Conservation (phyloP, 2,797 vertebrate genomes). For the Danionella dracula region DNA sequence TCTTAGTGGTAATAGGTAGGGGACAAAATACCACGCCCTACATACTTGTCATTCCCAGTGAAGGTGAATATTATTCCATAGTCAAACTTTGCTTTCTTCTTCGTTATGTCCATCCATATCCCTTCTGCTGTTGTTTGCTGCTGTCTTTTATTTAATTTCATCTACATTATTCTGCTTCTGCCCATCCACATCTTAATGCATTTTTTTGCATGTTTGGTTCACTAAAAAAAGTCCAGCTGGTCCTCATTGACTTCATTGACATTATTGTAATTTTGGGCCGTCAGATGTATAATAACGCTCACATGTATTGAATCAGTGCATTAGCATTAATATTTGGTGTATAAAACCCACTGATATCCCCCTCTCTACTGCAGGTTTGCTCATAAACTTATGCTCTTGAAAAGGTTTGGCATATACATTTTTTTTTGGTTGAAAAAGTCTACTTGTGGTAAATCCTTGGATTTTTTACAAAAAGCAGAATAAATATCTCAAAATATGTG, state of each 20-base stretch:
- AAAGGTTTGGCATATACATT: too few species aligned
- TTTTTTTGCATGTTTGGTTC: conserved; percentile 68
- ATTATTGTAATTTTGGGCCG: conserved; percentile 19
- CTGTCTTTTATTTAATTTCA: conserved; percentile 28
- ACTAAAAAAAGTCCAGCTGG: conserved; percentile 59
- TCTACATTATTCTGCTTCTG: conserved; percentile 39
- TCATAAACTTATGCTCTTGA: conserved; percentile 41
- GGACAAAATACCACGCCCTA: conserved; percentile 89
- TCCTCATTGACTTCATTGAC: conserved; percentile 54
- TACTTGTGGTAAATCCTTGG: too few species aligned
- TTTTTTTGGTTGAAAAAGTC: too few species aligned
- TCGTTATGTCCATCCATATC: conserved; percentile 34
- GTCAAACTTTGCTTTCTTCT: conserved; percentile 64
- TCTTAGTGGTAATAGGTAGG: conserved; percentile 96
- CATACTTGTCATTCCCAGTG: conserved; percentile 91
- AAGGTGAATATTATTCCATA: conserved; percentile 91
- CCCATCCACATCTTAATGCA: conserved; percentile 57
- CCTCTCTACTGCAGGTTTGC: conserved; percentile 32
- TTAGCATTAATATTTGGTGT: conserved; percentile 33
- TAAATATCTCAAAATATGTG: too few species aligned
- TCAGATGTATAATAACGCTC: conserved; percentile 15
- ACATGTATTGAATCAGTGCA: conserved; percentile 22
- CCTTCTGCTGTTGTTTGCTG: conserved; percentile 33
- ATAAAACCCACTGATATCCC: background rate
- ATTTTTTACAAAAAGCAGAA: too few species aligned